Base-by-base conservation (phyloP, 2,113 vertebrate species). In the Phodopus roborovskii region DNA sequence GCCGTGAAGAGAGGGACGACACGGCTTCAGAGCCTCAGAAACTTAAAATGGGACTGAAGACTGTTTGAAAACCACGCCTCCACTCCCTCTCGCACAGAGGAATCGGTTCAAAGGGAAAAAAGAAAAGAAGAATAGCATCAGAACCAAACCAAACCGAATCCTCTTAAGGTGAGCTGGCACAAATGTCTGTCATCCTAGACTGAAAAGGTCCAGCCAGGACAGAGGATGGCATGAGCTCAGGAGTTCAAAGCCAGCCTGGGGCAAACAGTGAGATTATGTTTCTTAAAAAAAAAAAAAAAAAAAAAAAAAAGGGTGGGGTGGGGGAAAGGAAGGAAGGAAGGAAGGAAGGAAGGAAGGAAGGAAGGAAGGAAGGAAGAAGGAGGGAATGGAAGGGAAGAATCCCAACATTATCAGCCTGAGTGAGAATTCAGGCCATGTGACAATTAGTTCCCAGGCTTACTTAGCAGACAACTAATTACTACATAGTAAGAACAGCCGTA, bases 81-180 rank as follows among this genome's bases (percentile, higher is more conserved):
- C 81, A 83, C 36, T 87, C 16, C 30, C 39, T 33, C 56, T 10
- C 85, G 16, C 77, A 81, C 3, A 77, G 64, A 39, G 15, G 64
- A 86, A 50, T 92, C 70, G 68, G 53, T 56, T 24, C 39, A 70
- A 74, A 88, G 66, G 85, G 87, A 93, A 87, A 92, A 89, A 95
- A 60, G n/a, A n/a, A n/a, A n/a, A n/a, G n/a, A n/a, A n/a, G n/a
- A 24, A 70, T 1, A 94, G 33, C 22, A 24, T 48, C 24, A 94
- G 56, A 50, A 91, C 24, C 26, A 82, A 92, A 71, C 26, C 42
- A 56, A 94, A 96, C n/a, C n/a, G 42, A 70, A 79, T 71, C 39
- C 20, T 92, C 39, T 53, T n/a, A 89, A 28, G 75, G 75, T 13
- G 24, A 28, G 53, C 48, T 42, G 64, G n/a, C 39, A 42, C 45